Evolutionary conservation across 37 sponge, comb jelly and placozoan genomes (phyloP), one percentile per base, ranked within the genome.

Genomic region (Ianthella basta): DNA sequence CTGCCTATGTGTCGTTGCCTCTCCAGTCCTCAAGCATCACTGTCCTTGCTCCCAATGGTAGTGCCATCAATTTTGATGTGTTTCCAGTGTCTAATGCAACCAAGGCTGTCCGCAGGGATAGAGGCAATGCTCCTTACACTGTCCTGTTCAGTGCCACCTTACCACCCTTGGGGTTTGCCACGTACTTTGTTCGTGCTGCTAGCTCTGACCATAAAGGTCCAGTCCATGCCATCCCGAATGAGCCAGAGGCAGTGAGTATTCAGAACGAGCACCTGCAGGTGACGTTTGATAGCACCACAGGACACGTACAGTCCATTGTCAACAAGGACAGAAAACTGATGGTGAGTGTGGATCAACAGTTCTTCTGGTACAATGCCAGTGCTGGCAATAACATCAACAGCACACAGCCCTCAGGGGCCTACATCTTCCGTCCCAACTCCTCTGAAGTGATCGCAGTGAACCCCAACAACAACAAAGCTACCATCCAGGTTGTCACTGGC

Each of bases 301-400:
- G 91, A 8, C 85, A 80, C 16, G 40, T 95, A 0, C 86, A 88
- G 41, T 25, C 27, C 54, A 89, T 92, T 16, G 61, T 50, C 53
- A 94, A 86, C 37, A 10, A 35, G 79, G 54, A 40, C 5, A 37
- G 39, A 1, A 35, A 72, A 0, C 18, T 87, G 29, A 27, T 44
- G 14, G 21, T 80, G 20, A 74, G 24, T 25, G 73, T 95, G 35
- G 83, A 92, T 56, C 96, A 98, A 77, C 59, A 81, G 60, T 95
- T 92, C 83, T 70, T 87, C 69, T 92, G 95, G 99, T 98, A 92
- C 59, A 92, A 92, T 32, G 86, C 99, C 32, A 94, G 93, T 87
- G 81, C 81, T 61, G 99, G 99, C 21, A 84, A 92, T 59, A n/a
- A n/a, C n/a, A 90, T 92, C 55, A 73, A 30, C n/a, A 75, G 78